phyloP scores from a whole-genome alignment of 1,140 invertebrate species.

The Drosophila insularis region DNA sequence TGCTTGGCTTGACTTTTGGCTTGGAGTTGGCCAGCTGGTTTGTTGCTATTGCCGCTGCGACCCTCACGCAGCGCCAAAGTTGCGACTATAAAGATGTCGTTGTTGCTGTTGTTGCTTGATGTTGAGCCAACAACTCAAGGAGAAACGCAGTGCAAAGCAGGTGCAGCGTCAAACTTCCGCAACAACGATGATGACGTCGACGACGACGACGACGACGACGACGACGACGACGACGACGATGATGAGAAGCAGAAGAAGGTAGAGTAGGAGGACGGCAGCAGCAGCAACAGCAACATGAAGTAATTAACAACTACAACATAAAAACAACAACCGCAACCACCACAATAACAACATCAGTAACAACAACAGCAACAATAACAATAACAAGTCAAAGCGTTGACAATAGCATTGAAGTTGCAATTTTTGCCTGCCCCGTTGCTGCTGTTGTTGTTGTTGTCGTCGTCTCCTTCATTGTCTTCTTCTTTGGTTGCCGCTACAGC shows the following conservation, averaged over 20 bases:
- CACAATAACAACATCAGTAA: conserved; percentile 53
- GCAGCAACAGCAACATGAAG: conserved; percentile 1
- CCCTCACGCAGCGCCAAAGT: conserved; percentile 61
- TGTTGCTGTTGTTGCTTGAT: conserved; percentile 44
- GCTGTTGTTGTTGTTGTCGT: too few relatives aligned
- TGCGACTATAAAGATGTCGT: conserved; percentile 74
- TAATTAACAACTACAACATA: conserved; percentile 10
- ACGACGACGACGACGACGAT: too few relatives aligned
- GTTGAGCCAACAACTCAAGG: conserved; percentile 39
- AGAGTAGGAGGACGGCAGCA: conserved; percentile 21
- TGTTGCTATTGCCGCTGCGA: conserved; percentile 39
- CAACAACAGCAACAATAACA: conserved; percentile 42
- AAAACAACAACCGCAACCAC: conserved; percentile 45
- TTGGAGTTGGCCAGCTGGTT: conserved; percentile 32
- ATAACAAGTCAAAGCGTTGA: conserved; percentile 71
- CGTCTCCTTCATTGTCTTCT: neutral
- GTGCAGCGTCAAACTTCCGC: conserved; percentile 77
- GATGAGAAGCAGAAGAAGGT: neutral
- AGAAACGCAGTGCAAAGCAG: conserved; percentile 76
- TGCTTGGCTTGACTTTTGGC: neutral
- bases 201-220: neutral
- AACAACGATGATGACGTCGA: conserved; percentile 13
- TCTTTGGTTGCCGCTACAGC: conserved; percentile 34
- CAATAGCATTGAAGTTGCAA: conserved; percentile 72
- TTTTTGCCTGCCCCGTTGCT: conserved; percentile 21